Evolutionary conservation across 2,888 invertebrate species (phyloP), one percentile per base, ranked within the genome.

Genomic region (Dryomyza anilis): DNA sequence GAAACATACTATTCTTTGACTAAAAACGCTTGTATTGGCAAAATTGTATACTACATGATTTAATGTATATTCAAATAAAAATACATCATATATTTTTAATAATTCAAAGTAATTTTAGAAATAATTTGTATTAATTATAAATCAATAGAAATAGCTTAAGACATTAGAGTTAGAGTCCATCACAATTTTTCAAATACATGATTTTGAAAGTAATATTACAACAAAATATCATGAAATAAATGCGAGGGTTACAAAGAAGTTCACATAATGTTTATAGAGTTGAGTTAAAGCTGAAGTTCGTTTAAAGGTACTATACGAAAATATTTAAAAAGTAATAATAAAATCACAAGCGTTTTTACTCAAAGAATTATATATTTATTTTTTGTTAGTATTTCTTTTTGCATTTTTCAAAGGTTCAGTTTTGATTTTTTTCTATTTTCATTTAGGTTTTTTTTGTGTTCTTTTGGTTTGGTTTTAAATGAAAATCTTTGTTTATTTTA

Each of bases 321-420:
- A n/a, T 23, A 46, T 48, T 2, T 23, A 10, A 48, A 48, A 48
- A 16, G 29, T 67, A 70, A 68, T 66, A 75, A 73, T 70, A 75
- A 77, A 78, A 74, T 80, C 78, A 81, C 83, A 83, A 83, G 83
- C 83, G 83, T 83, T 83, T 83, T 83, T 82, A 83, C 78, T 82
- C 83, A 83, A 83, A 83, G 82, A 82, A 81, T 78, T 76, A 64
- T 64, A 58, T 65, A 61, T 60, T 60, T 56, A 53, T 14, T 60
- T 45, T 45, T 25, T 33, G 23, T 33, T 12, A 23, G 43, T 60
- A 14, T 33, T 19, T 58, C 43, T 23, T 62, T 48, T 50, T 39
- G n/a, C n/a, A n/a, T n/a, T n/a, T n/a, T n/a, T n/a, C n/a, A n/a
- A n/a, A n/a, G n/a, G n/a, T n/a, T 21, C 43, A 25, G 19, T 29